Evolutionary conservation across 1,140 invertebrate genomes (phyloP).

Genomic region (Heliconius hewitsoni): DNA sequence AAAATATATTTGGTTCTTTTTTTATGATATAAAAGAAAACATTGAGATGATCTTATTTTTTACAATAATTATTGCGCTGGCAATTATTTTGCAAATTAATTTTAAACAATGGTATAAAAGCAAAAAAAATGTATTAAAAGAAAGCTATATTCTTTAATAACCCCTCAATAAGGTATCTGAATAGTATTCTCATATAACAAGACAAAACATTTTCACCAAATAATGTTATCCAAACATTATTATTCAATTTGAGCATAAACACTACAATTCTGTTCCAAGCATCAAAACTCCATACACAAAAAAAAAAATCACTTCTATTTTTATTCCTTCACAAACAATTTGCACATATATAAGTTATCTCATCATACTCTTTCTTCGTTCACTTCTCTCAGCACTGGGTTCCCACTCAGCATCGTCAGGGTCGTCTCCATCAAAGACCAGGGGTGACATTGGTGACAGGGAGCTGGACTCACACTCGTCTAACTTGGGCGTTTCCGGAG

Average conservation of each 20-base stretch:
- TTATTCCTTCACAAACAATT: background rate
- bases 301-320: background rate
- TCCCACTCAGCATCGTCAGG: constrained; percentile 92
- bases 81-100: background rate
- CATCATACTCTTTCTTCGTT: constrained; percentile 54
- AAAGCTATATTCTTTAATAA: too few species aligned
- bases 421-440: constrained; percentile 84
- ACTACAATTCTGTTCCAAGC: background rate
- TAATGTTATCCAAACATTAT: too few species aligned
- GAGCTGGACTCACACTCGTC: constrained; percentile 57
- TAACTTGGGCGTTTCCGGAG: constrained; percentile 58
- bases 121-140: too few species aligned
- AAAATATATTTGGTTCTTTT: too few species aligned
- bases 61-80: background rate
- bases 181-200: too few species aligned
- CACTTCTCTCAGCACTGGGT: constrained; percentile 52
- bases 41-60: background rate
- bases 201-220: too few species aligned
- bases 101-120: background rate
- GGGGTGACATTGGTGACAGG: constrained; percentile 58
- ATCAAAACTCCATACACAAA: background rate
- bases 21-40: too few species aligned
- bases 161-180: too few species aligned
- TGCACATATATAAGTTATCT: constrained; percentile 43
- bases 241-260: background rate